Evolutionary conservation across 2,113 vertebrate species (phyloP), one percentile per base, ranked within the genome.

Genomic region (Brienomyrus longianalis): DNA sequence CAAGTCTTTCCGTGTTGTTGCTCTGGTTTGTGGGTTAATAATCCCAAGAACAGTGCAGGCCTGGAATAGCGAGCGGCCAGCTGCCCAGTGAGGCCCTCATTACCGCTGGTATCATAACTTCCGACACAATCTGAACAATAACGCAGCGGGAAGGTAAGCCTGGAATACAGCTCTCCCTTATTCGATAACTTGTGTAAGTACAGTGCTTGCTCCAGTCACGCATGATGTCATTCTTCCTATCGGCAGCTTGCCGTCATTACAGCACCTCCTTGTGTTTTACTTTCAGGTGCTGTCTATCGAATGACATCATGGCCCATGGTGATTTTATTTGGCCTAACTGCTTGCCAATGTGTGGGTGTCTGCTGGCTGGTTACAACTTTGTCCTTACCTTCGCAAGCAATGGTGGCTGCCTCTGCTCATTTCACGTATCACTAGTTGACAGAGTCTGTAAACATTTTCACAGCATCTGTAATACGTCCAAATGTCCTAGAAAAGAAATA

Each of bases 1-100:
- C 95, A 43, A 95, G 90, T 92, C 92, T 95, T 95, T 93, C 94
- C 93, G 95, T 93, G 92, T 93, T 91, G 92, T 90, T 91, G 92
- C 93, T 93, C 89, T 91, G 93, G 93, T 93, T 93, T 91, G 91
- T 88, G 93, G 93, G 92, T 95, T 91, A 96, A 94, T 93, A 91
- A 93, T 91, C 77, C 86, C 80, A 27, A 91, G 93, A 88, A 93
- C 94, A 93, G 70, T 77, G 35, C 5, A 39, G 66, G 91, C 91
- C 91, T 94, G 94, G 92, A 93, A 91, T 92, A 94, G 91, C 92
- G 90, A 93, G 92, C 89, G 83, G 84, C 92, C 89, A 90, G 90
- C 90, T 91, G 13, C 80, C 74, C 90, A 23, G 90, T 62, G 90
- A 88, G 50, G 50, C 92, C 90, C 13, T 86, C 17, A 47, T 50